Conservation (phyloP, 37 sponge, comb jelly and placozoan species). For the Axinella damicornis region DNA sequence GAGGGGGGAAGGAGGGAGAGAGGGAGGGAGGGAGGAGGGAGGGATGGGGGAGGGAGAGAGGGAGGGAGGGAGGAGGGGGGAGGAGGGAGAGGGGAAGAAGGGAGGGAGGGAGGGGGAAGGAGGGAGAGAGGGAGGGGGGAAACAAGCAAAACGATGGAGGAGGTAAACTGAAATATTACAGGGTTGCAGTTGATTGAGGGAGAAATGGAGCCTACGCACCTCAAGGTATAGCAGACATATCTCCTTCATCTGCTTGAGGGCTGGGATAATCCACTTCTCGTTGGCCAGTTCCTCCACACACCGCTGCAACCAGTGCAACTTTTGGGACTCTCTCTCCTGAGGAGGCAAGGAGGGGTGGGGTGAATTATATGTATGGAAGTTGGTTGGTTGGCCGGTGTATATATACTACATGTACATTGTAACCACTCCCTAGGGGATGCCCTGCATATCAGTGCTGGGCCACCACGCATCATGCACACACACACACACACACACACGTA, state of each 20-base stretch:
- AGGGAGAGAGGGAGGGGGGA: constrained; percentile 4
- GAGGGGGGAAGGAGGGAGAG: not conserved
- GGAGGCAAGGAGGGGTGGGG: not conserved
- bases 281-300: constrained; percentile 83
- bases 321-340: constrained; percentile 90
- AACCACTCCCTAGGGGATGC: not conserved
- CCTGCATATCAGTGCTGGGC: not conserved
- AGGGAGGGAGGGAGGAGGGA: no score
- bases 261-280: constrained; percentile 91
- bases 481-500: constrained; percentile 27
- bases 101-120: not conserved
- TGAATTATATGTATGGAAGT: no score
- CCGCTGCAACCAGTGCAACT: constrained; percentile 77
- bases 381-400: no score
- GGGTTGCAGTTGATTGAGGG: no score
- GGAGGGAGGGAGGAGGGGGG: no score
- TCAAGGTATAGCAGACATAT: constrained; percentile 85
- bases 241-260: constrained; percentile 91
- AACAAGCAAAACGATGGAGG: no score
- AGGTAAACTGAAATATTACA: not conserved
- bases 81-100: not conserved
- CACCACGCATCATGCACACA: not conserved
- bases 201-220: no score
- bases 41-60: no score
- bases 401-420: no score